Base-by-base conservation (phyloP, 2,888 invertebrate species). In the Petrolisthes cinctipes region DNA sequence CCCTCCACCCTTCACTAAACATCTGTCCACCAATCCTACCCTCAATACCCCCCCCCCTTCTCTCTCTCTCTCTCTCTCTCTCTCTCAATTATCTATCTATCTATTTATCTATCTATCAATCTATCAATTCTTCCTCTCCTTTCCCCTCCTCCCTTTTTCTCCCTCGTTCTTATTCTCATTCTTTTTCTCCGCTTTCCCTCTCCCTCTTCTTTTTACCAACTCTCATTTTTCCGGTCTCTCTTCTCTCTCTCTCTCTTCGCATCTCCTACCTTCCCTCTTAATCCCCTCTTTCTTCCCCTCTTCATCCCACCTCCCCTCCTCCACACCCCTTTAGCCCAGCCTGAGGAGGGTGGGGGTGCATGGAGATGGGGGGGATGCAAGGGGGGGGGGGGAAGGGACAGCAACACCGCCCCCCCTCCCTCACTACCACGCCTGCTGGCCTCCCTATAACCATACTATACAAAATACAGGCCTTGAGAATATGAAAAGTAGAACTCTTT, bases 1-100 rank as follows among this genome's bases (percentile, higher is more conserved):
- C 66, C 88, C 81, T 23, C 84, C 76, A 76, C 66, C 88, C 81
- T 23, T 81, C 76, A 76, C 66, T 53, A 71, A 61, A 37, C 66
- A 75, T 61, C 75, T 83, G 75, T 17, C 83, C 83, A 54, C 73
- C 79, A 83, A 56, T 68, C 14, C 57, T 57, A 61, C 86, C 37
- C 11, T 54, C 6, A 54, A 68, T n/a, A 57, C 82, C 61, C 54
- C 57, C 57, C 51, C 66, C n/a, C 61, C n/a, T 71, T 56, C 81
- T 14, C 86, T 57, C 68, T 17, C 75, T 20, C 54, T 14, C 82
- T 56, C 81, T 14, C 86, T 56, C 81, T 14, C 86, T 57, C 68
- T 17, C 75, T 20, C 54, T 14, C 82, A 20, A n/a, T n/a, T 37
- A 37, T 37, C 37, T 37, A 37, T 37, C 37, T 37, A 66, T 37